Evolutionary conservation across 1,140 invertebrate species (phyloP).

Genomic region (Triops longicaudatus): DNA sequence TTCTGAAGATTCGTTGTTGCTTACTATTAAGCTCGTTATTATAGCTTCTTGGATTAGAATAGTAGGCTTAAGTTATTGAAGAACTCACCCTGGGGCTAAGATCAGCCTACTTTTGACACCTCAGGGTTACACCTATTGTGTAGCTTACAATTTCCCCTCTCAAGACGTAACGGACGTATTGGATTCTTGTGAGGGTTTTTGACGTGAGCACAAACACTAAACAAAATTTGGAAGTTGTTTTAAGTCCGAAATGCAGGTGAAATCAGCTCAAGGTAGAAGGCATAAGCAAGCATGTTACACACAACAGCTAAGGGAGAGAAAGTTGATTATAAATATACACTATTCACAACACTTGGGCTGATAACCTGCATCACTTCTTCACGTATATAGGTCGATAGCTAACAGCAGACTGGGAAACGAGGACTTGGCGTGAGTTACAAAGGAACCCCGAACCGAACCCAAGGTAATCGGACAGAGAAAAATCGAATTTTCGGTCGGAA

Average conservation of each 20-base stretch:
- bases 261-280: not conserved
- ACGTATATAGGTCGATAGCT: slow-evolving; percentile 12
- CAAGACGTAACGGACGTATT: not conserved
- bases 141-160: not conserved
- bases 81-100: not conserved
- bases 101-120: slow-evolving; percentile 7
- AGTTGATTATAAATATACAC: slow-evolving; percentile 9
- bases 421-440: slow-evolving; percentile 4
- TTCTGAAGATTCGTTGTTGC: too few relatives aligned
- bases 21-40: too few relatives aligned
- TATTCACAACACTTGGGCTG: not conserved
- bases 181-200: too few relatives aligned
- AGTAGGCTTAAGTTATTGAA: not conserved
- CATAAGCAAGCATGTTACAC: not conserved
- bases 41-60: not conserved
- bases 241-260: not conserved
- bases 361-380: slow-evolving; percentile 4
- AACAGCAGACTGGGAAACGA: not conserved
- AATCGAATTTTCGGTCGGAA: not conserved
- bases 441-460: not conserved
- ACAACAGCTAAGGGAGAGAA: not conserved
- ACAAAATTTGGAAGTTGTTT: not conserved
- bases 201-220: not conserved
- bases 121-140: not conserved
- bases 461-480: not conserved